Evolutionary conservation across 2,888 invertebrate species (phyloP).

Genomic region (Rapana venosa): DNA sequence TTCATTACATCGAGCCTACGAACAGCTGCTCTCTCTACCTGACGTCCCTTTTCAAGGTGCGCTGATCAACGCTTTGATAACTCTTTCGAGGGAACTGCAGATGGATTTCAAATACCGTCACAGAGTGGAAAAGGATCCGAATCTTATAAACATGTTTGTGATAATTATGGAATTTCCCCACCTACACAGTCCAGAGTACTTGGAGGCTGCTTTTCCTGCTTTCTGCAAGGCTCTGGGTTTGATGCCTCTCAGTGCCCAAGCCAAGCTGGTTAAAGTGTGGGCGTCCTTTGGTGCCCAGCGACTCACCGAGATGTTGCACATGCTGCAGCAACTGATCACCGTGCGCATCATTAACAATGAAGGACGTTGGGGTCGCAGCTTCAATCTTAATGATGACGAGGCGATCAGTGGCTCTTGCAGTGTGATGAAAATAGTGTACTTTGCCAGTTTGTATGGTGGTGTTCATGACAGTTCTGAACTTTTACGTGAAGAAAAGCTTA

Average conservation of each 20-base stretch:
- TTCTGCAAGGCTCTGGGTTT: conserved; percentile 85
- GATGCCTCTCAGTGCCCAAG: conserved; percentile 87
- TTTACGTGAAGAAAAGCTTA: conserved; percentile 70
- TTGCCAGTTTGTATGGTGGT: conserved; percentile 92
- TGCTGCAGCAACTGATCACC: conserved; percentile 91
- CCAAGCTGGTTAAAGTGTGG: conserved; percentile 89
- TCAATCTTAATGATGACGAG: conserved; percentile 90
- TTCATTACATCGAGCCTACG: conserved; percentile 86
- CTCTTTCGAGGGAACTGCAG: conserved; percentile 86
- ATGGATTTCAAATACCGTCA: conserved; percentile 84
- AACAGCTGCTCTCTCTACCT: conserved; percentile 79
- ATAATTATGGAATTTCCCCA: conserved; percentile 89
- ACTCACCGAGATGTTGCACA: conserved; percentile 66
- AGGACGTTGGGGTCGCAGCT: conserved; percentile 81
- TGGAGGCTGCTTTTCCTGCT: conserved; percentile 89
- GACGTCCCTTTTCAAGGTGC: conserved; percentile 82
- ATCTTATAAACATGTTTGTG: conserved; percentile 83
- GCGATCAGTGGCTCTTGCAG: conserved; percentile 90
- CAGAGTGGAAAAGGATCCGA: conserved; percentile 77
- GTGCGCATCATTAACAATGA: conserved; percentile 78
- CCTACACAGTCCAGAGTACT: conserved; percentile 83
- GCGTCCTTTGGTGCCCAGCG: conserved; percentile 79
- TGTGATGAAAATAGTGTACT: conserved; percentile 87
- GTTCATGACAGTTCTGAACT: conserved; percentile 68
- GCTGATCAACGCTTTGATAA: conserved; percentile 86